These are phyloP conservation scores for Eucidaris tribuloides DNA, from an alignment of 35 echinoderm and acorn worm species.

Conservation along the genomic window DNA sequence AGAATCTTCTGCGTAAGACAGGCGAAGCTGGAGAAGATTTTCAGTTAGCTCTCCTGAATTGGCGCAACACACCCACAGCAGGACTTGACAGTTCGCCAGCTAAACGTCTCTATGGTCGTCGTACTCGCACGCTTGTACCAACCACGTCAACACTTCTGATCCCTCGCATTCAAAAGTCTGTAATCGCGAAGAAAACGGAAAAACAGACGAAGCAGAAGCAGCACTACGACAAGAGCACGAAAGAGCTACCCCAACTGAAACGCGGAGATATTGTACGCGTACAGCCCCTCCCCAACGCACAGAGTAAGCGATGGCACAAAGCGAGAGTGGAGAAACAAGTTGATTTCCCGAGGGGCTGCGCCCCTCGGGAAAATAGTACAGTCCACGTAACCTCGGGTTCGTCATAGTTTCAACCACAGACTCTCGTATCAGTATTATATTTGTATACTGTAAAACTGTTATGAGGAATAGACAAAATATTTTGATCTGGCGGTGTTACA, in stretches of 20 bases:
- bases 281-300: background rate
- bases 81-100: constrained; percentile 41
- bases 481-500: no score
- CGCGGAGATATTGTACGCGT: constrained; percentile 12
- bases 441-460: no score
- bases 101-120: constrained; percentile 25
- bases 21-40: background rate
- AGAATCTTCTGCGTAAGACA: constrained; percentile 31
- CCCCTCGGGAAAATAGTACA: no score
- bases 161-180: background rate
- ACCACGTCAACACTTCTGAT: background rate
- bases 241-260: background rate
- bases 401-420: no score
- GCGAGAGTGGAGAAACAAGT: constrained; percentile 21
- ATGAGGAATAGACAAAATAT: no score
- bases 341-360: no score
- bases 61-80: constrained; percentile 49
- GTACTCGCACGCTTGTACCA: constrained; percentile 30
- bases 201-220: constrained; percentile 13
- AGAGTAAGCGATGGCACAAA: constrained; percentile 26
- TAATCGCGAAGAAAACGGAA: background rate
- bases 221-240: constrained; percentile 12
- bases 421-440: no score
- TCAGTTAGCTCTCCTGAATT: constrained; percentile 26
- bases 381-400: no score